phyloP scores from a whole-genome alignment of 2,797 vertebrate genomes.

The Hydrocynus forskahlii region DNA sequence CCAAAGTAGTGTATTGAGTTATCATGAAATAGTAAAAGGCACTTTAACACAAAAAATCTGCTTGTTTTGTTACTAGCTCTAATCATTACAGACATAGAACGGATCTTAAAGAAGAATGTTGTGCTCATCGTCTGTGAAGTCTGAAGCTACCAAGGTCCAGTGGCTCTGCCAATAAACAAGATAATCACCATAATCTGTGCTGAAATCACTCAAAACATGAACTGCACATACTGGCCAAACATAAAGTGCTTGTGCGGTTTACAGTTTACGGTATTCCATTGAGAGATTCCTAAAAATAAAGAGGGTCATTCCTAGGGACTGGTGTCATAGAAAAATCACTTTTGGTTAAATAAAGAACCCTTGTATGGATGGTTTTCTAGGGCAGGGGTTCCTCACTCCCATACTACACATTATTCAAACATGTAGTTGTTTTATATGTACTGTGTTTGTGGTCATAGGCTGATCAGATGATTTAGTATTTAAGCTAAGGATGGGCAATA shows the following conservation, averaged over 20 bases:
- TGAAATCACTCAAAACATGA: constrained; percentile 65
- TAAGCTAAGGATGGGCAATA: no score
- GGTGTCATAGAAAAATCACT: no score
- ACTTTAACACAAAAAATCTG: neutral
- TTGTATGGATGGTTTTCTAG: no score
- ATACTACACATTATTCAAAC: no score
- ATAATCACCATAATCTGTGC: constrained; percentile 68
- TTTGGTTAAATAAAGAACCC: no score
- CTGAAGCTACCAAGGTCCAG: neutral
- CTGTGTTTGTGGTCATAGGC: no score
- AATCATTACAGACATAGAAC: neutral
- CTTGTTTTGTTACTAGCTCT: neutral
- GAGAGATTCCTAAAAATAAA: no score
- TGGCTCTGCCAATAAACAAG: constrained; percentile 54
- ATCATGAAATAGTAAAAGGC: neutral
- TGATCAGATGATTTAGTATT: no score
- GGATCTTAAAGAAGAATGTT: neutral
- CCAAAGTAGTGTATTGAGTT: no score
- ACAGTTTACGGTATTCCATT: neutral
- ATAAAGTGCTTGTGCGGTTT: neutral
- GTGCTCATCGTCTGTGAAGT: neutral
- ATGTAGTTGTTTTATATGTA: no score
- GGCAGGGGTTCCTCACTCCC: no score
- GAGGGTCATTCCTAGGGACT: no score
- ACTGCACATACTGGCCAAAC: constrained; percentile 46